Evolutionary conservation across 2,113 vertebrate species (phyloP), one percentile per base, ranked within the genome.

Genomic region (Salvelinus fontinalis): DNA sequence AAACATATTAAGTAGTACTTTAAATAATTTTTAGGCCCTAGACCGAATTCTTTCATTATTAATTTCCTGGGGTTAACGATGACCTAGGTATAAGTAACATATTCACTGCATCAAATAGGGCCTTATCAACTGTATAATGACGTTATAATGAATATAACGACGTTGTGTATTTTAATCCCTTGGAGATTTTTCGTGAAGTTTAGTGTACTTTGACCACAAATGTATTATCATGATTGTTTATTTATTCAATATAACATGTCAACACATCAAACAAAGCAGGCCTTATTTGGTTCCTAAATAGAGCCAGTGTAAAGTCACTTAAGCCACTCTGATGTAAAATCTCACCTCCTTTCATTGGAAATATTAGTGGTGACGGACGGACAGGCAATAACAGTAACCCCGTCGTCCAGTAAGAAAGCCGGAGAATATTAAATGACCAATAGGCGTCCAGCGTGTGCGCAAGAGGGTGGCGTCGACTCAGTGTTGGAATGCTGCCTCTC

Each of bases 201-300:
- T 78, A 60, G 18, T 26, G 31, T 71, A 29, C 71, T 67, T 78
- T 75, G 69, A 84, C 83, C 89, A 73, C 86, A 89, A 87, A 85
- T 85, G 84, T 89, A 87, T 82, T 70, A 70, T 79, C 76, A 22
- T 75, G 82, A 87, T 89, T 91, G 89, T 91, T 91, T 91, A 91
- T 91, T 92, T 92, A 88, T 91, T 91, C 90, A 86, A 91, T 90
- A 82, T 68, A 84, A 81, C 78, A 81, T 90, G 90, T 92, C 88
- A 91, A 90, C 89, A 85, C 81, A 77, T 77, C 77, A 51, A 81
- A 92, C 91, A 92, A 82, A 89, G 88, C 83, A 70, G 85, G 75
- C 88, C 88, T 91, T 91, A 86, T 91, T 79, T 83, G 83, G 80
- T 70, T 74, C 81, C 76, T 91, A 91, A 92, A 92, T 91, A 87